These are phyloP conservation scores for Hecatera dysodea DNA, from an alignment of 2,888 invertebrate genomes.

Conservation along the genomic window DNA sequence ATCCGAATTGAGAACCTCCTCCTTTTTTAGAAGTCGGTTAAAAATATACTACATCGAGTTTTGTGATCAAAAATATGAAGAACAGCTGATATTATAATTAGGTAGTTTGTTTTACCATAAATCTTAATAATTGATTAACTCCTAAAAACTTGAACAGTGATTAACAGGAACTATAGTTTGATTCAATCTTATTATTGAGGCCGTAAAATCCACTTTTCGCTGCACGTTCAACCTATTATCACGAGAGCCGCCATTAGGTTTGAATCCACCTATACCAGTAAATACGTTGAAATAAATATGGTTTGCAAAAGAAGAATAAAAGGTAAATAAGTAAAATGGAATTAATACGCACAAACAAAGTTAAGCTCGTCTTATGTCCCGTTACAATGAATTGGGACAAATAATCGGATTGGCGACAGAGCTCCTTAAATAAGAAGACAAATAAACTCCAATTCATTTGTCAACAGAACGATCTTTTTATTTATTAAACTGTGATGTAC, in stretches of 20 bases:
- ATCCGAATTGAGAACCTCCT: too few species aligned
- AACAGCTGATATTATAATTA: too few species aligned
- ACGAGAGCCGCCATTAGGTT: not conserved
- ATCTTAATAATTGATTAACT: too few species aligned
- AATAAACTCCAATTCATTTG: constrained; percentile 25
- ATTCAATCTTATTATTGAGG: too few species aligned
- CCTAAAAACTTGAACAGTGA: too few species aligned
- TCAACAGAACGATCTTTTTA: not conserved
- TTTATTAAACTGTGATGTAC: not conserved
- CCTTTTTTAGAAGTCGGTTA: too few species aligned
- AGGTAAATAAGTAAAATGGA: not conserved
- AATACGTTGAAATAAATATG: not conserved
- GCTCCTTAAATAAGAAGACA: not conserved
- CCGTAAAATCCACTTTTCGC: too few species aligned
- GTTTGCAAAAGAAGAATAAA: not conserved
- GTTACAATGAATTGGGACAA: constrained; percentile 2
- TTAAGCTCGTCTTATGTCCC: not conserved
- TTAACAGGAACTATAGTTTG: too few species aligned
- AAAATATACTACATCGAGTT: not conserved
- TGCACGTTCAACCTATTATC: too few species aligned
- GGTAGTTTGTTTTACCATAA: too few species aligned
- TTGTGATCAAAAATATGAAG: too few species aligned
- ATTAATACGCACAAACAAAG: constrained; percentile 2
- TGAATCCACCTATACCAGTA: not conserved
- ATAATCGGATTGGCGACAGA: constrained; percentile 31